Base-by-base conservation (phyloP, 1,140 invertebrate genomes). In the Antheraea pernyi region DNA sequence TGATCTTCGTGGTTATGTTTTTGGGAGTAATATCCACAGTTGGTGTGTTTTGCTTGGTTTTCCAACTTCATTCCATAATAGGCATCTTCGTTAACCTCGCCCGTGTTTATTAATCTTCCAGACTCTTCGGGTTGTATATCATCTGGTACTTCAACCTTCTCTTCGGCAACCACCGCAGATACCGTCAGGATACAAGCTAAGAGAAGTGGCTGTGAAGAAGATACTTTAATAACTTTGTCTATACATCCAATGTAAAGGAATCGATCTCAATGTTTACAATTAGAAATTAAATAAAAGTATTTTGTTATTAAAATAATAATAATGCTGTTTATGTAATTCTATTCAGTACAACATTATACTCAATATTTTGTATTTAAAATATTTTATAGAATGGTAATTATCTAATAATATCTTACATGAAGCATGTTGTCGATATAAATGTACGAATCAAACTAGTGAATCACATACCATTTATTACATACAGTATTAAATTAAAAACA, bases 361-460 rank as follows among this genome's bases (percentile, higher is more conserved):
- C 22, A 30, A 30, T 30, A 30, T 30, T 30, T 30, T 2, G 22
- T 30, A 30, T 30, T 30, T 2, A 30, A 30, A n/a, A n/a, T n/a
- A n/a, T n/a, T 30, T 1, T 30, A 30, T 30, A 30, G 22, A 30
- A 30, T 30, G 4, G 39, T 42, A 42, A 42, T 3, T 42, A 10
- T 10, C 0, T 42, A 8, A 63, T 7, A 64, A 18, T 37, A 19
- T 18, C 62, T 64, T 42, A 64, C 62, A 16, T 37, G 39, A n/a
- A 64, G 39, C 62, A 64, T 64, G 22, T 64, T 64, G 62, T 36
- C 18, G 13, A n/a, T 64, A 9, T 39, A 42, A 42, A 42, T 30
- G 9, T 16, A 16, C 16, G 39, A 11, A 64, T 37, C 13, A 16
- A 42, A 64, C 62, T 42, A 64, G 42, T 13, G 16, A 42, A 42